Evolutionary conservation across 2,888 invertebrate genomes (phyloP).

Genomic region (Oscheius myriophilus): DNA sequence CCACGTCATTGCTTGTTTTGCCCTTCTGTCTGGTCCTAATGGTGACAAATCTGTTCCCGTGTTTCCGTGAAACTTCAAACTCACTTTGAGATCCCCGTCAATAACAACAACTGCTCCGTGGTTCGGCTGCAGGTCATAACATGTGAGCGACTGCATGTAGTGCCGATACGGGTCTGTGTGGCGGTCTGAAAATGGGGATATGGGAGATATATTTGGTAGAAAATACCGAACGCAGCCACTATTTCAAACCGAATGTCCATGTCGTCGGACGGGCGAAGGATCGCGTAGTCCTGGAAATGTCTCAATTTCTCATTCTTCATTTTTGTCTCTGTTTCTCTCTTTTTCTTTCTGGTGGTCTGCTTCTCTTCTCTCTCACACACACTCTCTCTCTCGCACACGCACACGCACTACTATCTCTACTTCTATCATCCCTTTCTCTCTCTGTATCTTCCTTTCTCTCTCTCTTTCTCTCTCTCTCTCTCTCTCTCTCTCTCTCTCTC

Average conservation of each 20-base stretch:
- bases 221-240: conserved; percentile 59
- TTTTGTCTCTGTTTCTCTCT: not conserved
- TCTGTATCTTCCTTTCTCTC: not conserved
- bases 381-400: no score
- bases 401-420: not conserved
- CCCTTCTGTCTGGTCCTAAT: not conserved
- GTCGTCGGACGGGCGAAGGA: conserved; percentile 58
- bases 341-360: not conserved
- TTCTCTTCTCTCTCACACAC: not conserved
- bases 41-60: not conserved
- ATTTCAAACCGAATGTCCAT: conserved; percentile 51
- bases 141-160: conserved; percentile 65
- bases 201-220: not conserved
- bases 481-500: conserved; percentile 7
- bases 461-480: not conserved
- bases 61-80: not conserved
- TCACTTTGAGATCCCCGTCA: conserved; percentile 54
- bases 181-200: conserved; percentile 42
- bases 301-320: not conserved
- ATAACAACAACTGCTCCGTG: conserved; percentile 64
- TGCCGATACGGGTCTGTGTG: conserved; percentile 60
- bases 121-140: conserved; percentile 65
- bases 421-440: not conserved
- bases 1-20: not conserved
- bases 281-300: conserved; percentile 64